Base-by-base conservation (phyloP, 1,140 invertebrate genomes). In the Apolygus lucorum region DNA sequence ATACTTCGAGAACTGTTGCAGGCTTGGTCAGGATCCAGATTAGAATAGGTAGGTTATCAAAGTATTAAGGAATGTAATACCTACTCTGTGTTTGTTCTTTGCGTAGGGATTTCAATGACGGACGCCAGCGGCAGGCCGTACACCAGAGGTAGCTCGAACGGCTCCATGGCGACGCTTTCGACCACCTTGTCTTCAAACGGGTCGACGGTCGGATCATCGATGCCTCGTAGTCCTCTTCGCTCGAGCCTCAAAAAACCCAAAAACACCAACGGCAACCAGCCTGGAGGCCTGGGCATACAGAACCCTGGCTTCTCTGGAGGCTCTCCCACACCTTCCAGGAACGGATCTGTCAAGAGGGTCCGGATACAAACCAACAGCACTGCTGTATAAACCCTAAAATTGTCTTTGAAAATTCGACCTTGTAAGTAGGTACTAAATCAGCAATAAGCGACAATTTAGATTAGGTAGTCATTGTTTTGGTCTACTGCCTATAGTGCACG, bases 291-390 rank as follows among this genome's bases (percentile, higher is more conserved):
- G 22, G 91, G 91, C n/a, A 92, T 92, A 34, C 90, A 90, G 71
- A 92, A 93, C 81, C 90, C 90, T 0, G 90, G 90, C 22, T 91
- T 88, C 73, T 90, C 88, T 1, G 85, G 88, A 0, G 86, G 88
- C 69, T 92, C 90, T 13, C 91, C 90, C 1, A 89, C 90, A 0
- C 79, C 92, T 14, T 86, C 87, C 25, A 82, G 91, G 52, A 92
- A 92, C 73, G 90, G 90, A 0, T 91, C 89, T 73, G 87, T 90
- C 70, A 92, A 92, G 76, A 92, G 92, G 82, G 91, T 93, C 14
- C 84, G 91, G 25, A 92, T 93, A 79, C 90, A 93, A 77, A 92
- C 90, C 17, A 89, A 91, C 74, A 91, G 90, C 72, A 93, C 91
- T 1, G 90, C 92, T 76, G 91, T 92, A 17, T 76, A 68, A 73